Conservation (phyloP, 2,888 invertebrate species). For the Tribolium freemani region DNA sequence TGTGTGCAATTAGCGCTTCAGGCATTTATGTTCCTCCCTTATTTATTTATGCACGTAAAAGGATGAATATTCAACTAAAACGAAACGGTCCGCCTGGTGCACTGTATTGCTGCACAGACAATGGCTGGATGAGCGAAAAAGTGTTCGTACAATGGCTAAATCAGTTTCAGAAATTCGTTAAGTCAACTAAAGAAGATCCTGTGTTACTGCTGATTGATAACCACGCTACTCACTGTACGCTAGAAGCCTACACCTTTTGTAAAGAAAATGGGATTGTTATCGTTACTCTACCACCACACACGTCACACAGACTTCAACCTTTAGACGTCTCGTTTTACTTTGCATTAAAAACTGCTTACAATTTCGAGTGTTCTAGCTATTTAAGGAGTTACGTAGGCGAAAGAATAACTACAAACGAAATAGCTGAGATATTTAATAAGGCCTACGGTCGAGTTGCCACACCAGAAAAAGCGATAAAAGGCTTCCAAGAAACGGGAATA, state of each 20-base stretch:
- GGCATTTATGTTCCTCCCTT: conserved; percentile 58
- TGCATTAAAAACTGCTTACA: neutral
- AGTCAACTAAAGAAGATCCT: neutral
- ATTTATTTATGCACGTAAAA: conserved; percentile 58
- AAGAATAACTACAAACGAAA: too few relatives aligned
- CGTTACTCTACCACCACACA: conserved; percentile 28
- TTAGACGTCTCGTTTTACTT: conserved; percentile 14
- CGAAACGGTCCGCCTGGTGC: conserved; percentile 52
- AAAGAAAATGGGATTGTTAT: conserved; percentile 28
- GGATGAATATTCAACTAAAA: conserved; percentile 52
- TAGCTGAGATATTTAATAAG: neutral
- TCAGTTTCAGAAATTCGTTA: neutral
- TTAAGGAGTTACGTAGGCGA: neutral
- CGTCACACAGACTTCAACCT: conserved; percentile 5
- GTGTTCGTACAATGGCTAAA: conserved; percentile 32
- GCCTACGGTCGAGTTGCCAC: neutral
- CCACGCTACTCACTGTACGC: conserved; percentile 21
- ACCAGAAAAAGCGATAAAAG: neutral
- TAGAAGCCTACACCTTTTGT: conserved; percentile 23
- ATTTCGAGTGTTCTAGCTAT: neutral
- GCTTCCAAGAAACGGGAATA: neutral
- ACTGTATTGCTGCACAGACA: conserved; percentile 47
- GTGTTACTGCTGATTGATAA: conserved; percentile 34
- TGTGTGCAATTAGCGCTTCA: conserved; percentile 24
- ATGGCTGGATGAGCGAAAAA: conserved; percentile 17